Evolutionary conservation across 2,797 vertebrate genomes (phyloP).

Genomic region (Paedocypris micromegethes): DNA sequence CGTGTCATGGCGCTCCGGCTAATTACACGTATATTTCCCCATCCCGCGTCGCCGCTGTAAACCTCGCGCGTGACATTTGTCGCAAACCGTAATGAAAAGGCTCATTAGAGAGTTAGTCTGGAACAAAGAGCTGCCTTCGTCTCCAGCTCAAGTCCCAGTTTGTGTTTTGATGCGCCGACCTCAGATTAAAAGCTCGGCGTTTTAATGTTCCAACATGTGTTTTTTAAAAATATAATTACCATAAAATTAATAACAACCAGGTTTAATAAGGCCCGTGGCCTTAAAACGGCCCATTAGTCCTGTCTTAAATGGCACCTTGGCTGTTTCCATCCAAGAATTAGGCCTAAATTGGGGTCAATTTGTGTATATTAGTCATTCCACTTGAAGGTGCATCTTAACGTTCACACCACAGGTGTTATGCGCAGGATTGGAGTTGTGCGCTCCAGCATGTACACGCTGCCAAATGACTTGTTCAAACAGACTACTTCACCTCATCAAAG

Average conservation of each 20-base stretch:
- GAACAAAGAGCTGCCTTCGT: constrained; percentile 12
- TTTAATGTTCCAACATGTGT: constrained; percentile 16
- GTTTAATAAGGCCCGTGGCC: constrained; percentile 12
- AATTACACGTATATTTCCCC: constrained; percentile 24
- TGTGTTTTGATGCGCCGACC: constrained; percentile 10
- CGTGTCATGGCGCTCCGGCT: constrained; percentile 6
- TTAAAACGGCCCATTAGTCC: constrained; percentile 39
- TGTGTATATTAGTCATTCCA: constrained; percentile 48
- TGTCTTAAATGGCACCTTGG: constrained; percentile 40
- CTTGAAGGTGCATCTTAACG: constrained; percentile 58
- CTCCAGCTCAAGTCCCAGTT: not conserved
- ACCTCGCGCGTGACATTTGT: constrained; percentile 13
- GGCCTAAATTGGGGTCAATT: constrained; percentile 52
- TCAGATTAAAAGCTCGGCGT: constrained; percentile 12
- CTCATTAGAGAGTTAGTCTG: constrained; percentile 27
- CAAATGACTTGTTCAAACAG: constrained; percentile 65
- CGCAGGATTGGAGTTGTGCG: constrained; percentile 50
- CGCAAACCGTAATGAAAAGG: constrained; percentile 12
- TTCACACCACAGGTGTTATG: constrained; percentile 61
- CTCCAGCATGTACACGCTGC: constrained; percentile 53
- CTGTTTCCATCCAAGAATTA: constrained; percentile 37
- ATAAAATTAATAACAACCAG: constrained; percentile 5
- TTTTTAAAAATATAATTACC: constrained; percentile 6
- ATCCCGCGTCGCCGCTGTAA: constrained; percentile 5
- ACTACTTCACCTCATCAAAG: constrained; percentile 66